Evolutionary conservation across 2,888 invertebrate species (phyloP).

Genomic region (Nomada goodeniana): DNA sequence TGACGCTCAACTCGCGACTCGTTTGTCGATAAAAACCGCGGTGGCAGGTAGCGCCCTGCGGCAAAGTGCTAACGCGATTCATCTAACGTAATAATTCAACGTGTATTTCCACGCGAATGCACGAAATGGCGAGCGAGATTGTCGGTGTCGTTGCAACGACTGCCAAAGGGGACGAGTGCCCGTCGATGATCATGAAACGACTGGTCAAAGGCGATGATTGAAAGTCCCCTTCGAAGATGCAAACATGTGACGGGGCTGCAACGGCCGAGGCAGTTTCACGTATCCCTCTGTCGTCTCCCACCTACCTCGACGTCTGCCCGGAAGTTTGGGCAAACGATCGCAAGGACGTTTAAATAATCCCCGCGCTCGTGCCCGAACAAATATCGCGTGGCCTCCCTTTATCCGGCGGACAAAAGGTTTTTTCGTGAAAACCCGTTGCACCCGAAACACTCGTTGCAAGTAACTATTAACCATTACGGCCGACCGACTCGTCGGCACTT

Average conservation of each 20-base stretch:
- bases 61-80: too few species aligned
- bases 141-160: neutral
- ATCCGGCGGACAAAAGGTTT: conserved; percentile 28
- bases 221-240: neutral
- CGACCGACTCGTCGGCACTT: conserved; percentile 59
- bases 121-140: neutral
- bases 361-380: conserved; percentile 24
- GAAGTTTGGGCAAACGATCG: conserved; percentile 18
- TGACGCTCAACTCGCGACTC: too few species aligned
- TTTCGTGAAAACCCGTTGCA: conserved; percentile 8
- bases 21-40: too few species aligned
- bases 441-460: conserved; percentile 47
- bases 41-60: too few species aligned
- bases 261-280: neutral
- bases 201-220: too few species aligned
- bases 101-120: too few species aligned
- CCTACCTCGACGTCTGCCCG: neutral
- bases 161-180: too few species aligned
- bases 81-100: too few species aligned
- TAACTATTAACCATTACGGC: conserved; percentile 59
- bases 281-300: neutral
- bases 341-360: conserved; percentile 16
- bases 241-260: neutral
- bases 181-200: too few species aligned
- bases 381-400: conserved; percentile 28